Base-by-base conservation (phyloP, 2,888 invertebrate genomes). In the Kryphioiulus occultus region DNA sequence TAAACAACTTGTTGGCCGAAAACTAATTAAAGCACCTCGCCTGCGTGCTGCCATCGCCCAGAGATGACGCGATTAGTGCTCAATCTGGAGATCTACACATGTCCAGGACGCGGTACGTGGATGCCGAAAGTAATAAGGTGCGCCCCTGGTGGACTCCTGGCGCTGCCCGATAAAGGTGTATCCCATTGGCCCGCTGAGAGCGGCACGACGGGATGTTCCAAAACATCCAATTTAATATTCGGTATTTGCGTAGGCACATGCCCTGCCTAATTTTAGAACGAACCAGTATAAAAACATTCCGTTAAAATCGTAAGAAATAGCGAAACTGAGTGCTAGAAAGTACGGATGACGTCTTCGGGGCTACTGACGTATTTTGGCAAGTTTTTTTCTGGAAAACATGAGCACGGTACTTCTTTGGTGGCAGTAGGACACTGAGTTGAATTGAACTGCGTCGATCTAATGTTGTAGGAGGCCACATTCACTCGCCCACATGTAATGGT, bases 21-120 rank as follows among this genome's bases (percentile, higher is more conserved):
- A 68, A 68, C 59, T 68, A 68, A 68, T 68, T 68, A 68, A 68
- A 22, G 22, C 59, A 22, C 59, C 59, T 68, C 26, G 59, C 59
- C 22, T 68, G 59, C 59, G 22, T 68, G 59, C 59, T 68, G 59
- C 53, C 53, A 53, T 17, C 53, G 53, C n/a, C 53, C 53, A 53
- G 53, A 53, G 53, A 68, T 68, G 22, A 7, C 22, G 22, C 59
- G 59, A 68, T 68, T 68, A 22, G 12, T 1, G n/a, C 59, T 22
- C 59, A 53, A 68, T 68, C 59, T 68, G 59, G 59, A 22, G 59
- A 68, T 68, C 59, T 68, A 68, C 59, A 68, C 22, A 68, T 68
- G 59, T 68, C 22, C 59, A 68, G 59, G 59, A 68, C 59, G 53
- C n/a, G n/a, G n/a, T n/a, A n/a, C n/a, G n/a, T 59, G 53, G 53